Evolutionary conservation across 2,113 vertebrate genomes (phyloP).

Genomic region (Euleptes europaea): DNA sequence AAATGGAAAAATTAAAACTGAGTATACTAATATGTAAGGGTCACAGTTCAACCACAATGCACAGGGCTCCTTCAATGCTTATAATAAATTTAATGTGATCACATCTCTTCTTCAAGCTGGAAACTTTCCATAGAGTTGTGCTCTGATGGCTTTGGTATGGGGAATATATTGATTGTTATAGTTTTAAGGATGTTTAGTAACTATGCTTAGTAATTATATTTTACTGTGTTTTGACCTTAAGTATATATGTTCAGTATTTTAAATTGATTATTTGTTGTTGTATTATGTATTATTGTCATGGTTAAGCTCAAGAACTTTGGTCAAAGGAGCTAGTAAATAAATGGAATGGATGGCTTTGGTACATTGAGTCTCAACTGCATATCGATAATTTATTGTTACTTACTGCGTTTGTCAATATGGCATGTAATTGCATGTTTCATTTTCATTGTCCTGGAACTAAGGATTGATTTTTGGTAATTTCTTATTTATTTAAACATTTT

Average conservation of each 20-base stretch:
- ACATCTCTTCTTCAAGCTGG: background rate
- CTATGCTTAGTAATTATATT: too few relatives aligned
- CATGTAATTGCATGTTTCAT: background rate
- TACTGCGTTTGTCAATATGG: background rate
- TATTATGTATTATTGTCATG: too few relatives aligned
- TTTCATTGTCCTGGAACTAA: background rate
- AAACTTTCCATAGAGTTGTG: background rate
- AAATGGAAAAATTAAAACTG: background rate
- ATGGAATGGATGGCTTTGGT: background rate
- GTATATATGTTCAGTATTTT: too few relatives aligned
- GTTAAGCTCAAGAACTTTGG: too few relatives aligned
- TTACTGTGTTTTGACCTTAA: too few relatives aligned
- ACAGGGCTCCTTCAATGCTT: background rate
- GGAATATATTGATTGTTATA: too few relatives aligned
- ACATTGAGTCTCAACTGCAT: background rate
- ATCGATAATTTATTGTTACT: background rate
- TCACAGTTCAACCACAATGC: background rate
- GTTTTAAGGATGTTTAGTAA: too few relatives aligned
- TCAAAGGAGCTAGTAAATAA: too few relatives aligned
- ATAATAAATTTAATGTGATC: background rate
- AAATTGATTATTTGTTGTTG: too few relatives aligned
- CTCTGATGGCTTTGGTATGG: background rate
- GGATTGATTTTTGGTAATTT: background rate
- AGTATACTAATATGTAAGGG: background rate
- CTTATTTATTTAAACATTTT: background rate